Evolutionary conservation across 2,797 vertebrate genomes (phyloP).

Genomic region (Hydrolagus colliei): DNA sequence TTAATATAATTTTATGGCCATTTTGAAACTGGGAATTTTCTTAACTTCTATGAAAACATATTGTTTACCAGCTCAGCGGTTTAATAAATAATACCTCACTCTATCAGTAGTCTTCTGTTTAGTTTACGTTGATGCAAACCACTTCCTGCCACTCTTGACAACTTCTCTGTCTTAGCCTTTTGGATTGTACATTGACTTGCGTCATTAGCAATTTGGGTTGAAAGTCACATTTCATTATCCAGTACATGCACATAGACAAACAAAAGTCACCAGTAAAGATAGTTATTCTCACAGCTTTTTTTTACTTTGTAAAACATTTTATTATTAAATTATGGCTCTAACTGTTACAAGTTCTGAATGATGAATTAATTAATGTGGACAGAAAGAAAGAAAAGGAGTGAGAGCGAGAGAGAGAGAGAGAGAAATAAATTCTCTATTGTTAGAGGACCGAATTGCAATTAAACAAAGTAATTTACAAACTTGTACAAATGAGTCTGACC

Average conservation of each 20-base stretch:
- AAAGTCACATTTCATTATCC: not conserved
- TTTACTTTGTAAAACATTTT: no score
- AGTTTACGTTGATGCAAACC: not conserved
- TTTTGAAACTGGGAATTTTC: not conserved
- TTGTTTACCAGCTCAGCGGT: not conserved
- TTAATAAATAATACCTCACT: not conserved
- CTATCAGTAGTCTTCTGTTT: not conserved
- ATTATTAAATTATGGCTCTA: not conserved
- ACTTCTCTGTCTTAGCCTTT: not conserved
- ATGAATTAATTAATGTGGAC: not conserved
- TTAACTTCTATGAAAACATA: not conserved
- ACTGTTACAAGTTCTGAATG: not conserved
- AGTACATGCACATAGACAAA: not conserved
- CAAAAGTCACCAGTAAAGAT: not conserved
- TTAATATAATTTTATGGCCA: no score
- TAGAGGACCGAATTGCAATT: no score
- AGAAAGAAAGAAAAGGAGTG: not conserved
- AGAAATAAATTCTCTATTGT: not conserved
- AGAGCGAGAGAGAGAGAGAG: not conserved
- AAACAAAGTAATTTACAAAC: not conserved
- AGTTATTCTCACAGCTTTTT: no score
- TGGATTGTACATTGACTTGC: not conserved
- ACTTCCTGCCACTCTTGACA: not conserved
- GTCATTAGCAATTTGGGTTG: not conserved
- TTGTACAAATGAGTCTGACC: not conserved